These are phyloP conservation scores for Montipora efflorescens DNA, from an alignment of 64 coral and sea anemone species.

Conservation along the genomic window DNA sequence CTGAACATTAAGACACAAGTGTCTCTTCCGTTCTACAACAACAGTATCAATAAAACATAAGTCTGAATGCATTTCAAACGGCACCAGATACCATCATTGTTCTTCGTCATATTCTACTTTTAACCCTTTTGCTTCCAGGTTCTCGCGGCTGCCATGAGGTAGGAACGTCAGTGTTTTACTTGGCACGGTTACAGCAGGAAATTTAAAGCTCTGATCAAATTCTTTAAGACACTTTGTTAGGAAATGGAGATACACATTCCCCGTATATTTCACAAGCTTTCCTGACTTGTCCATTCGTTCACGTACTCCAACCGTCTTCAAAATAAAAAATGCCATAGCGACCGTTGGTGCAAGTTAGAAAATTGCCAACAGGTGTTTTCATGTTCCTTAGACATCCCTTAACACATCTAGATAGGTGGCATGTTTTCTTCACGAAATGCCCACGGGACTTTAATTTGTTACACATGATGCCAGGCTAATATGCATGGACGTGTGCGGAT, in stretches of 20 bases:
- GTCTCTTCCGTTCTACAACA: not conserved
- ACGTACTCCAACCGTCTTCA: slow-evolving; percentile 46
- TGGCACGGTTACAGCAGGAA: slow-evolving; percentile 11
- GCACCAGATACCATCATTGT: not conserved
- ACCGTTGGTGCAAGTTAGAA: too few relatives aligned
- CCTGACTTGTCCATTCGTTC: slow-evolving; percentile 45
- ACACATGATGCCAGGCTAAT: too few relatives aligned
- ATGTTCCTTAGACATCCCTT: too few relatives aligned
- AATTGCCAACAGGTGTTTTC: too few relatives aligned
- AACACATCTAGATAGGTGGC: too few relatives aligned
- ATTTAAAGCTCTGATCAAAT: slow-evolving; percentile 55
- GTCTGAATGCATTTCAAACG: not conserved
- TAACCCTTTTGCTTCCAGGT: slow-evolving; percentile 36
- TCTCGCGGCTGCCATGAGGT: not conserved
- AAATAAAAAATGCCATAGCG: too few relatives aligned
- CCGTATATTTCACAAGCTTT: slow-evolving; percentile 42
- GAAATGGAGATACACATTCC: slow-evolving; percentile 66
- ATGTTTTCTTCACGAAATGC: too few relatives aligned
- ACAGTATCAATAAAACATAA: not conserved
- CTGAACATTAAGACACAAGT: slow-evolving; percentile 1
- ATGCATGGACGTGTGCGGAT: too few relatives aligned
- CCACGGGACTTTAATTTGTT: too few relatives aligned
- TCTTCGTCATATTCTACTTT: slow-evolving; percentile 41
- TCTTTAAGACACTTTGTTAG: slow-evolving; percentile 65
- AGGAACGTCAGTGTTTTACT: not conserved